Base-by-base conservation (phyloP, 2,888 invertebrate species). In the Orchesella flavescens region DNA sequence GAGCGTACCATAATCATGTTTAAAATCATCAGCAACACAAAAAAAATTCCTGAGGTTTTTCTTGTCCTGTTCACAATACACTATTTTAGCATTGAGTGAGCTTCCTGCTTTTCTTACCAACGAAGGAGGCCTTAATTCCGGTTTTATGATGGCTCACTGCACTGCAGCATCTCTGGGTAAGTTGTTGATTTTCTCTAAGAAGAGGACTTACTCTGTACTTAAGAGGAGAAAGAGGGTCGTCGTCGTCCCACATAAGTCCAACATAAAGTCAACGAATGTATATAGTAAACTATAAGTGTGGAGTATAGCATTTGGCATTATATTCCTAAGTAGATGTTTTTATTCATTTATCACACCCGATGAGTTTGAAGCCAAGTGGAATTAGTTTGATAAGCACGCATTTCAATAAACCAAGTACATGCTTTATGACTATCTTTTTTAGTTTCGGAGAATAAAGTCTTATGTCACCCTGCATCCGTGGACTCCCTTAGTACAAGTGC, bases 381-480 rank as follows among this genome's bases (percentile, higher is more conserved):
- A 34, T 34, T 34, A 34, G 34, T 4, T 34, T 34, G 34, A 34
- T 34, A 34, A 34, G 34, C 34, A 34, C 7, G 34, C 34, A 34
- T 34, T 34, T 34, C 34, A 34, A 7, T 34, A 34, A 34, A 4
- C 2, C 34, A 7, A 34, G 34, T 34, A 34, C 7, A 7, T 34
- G 2, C 7, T 34, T 34, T 34, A 7, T 34, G 34, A 7, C 34
- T 19, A 57, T 59, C 9, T 19, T 65, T 59, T 34, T 17, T 88
- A 93, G 93, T 93, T 23, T 93, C 93, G 0, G 93, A 94, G 89
- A 94, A 94, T 90, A 94, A 94, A 89, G 93, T 93, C 1, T 89
- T 94, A 23, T 93, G 93, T 87, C 94, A 94, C 89, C 94, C 94
- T 1, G 91, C 93, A 0, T 93, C 93, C 1, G 93, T 93, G 34